Percentiles rank a stretch among this genome's conserved stretches.
Evolutionary conservation across 2,113 vertebrate genomes (phyloP).

Genomic region (Semnornis frantzii): DNA sequence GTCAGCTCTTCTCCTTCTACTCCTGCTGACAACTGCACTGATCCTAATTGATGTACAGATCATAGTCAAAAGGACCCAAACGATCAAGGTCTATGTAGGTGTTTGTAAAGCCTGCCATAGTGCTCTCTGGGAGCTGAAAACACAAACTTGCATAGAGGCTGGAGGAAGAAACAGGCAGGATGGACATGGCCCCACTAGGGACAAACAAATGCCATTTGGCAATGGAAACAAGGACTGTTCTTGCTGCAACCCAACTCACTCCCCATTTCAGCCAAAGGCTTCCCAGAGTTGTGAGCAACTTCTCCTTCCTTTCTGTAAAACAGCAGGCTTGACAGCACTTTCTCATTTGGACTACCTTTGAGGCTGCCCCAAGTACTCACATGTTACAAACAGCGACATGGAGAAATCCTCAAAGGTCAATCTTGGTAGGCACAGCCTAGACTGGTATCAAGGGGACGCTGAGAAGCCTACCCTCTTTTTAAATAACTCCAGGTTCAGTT

Average conservation of each 20-base stretch:
- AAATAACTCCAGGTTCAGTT: neutral
- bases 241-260: neutral
- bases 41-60: neutral
- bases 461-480: rapidly evolving
- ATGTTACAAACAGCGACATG: neutral
- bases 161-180: neutral
- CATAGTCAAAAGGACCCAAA: neutral
- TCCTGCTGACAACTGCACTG: rapidly evolving
- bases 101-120: rapidly evolving
- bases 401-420: neutral
- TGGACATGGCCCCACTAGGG: rapidly evolving
- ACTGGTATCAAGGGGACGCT: too few species aligned
- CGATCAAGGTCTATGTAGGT: rapidly evolving
- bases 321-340: neutral
- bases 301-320: neutral
- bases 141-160: rapidly evolving
- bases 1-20: neutral
- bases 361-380: neutral
- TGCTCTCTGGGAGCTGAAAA: neutral
- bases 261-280: neutral
- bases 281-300: neutral
- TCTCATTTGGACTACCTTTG: neutral
- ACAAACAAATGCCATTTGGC: neutral
- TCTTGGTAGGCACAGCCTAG: neutral
- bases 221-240: neutral